Conservation (phyloP, 2,113 vertebrate genomes). For the Petrocephalus microphthalmus region DNA sequence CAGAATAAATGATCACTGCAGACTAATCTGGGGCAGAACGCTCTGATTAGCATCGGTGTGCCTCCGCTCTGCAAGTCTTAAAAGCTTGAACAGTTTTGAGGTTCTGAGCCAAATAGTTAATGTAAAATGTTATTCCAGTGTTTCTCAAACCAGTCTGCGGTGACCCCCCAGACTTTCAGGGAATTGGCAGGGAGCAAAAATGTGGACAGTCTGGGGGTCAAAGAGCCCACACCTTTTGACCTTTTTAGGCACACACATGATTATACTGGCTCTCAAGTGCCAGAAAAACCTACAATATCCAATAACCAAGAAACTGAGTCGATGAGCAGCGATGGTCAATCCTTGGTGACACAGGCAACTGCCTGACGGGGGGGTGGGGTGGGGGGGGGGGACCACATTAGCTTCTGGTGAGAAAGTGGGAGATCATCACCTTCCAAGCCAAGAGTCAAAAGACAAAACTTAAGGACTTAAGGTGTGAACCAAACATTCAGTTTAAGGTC, state of each 20-base stretch:
- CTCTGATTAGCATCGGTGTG: neutral
- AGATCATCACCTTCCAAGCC: neutral
- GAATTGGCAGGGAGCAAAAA: too few relatives aligned
- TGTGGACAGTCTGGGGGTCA: neutral
- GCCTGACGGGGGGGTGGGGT: too few relatives aligned
- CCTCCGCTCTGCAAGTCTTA: neutral
- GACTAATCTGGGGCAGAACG: neutral
- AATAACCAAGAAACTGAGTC: neutral
- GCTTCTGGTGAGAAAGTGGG: neutral
- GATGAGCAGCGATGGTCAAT: neutral
- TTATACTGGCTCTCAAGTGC: neutral
- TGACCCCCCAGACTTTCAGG: too few relatives aligned
- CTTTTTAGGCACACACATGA: neutral
- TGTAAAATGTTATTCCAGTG: neutral
- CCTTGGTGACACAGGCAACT: neutral
- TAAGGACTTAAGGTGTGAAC: neutral
- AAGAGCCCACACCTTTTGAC: neutral
- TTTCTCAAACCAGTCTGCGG: too few relatives aligned
- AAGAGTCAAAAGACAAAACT: neutral
- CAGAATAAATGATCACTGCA: neutral
- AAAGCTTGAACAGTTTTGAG: neutral
- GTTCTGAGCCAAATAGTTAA: neutral
- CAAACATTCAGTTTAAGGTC: neutral
- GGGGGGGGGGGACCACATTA: neutral
- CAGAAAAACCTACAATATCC: neutral